Evolutionary conservation across 2,113 vertebrate genomes (phyloP), one percentile per base, ranked within the genome.

Genomic region (Cyanistes caeruleus): DNA sequence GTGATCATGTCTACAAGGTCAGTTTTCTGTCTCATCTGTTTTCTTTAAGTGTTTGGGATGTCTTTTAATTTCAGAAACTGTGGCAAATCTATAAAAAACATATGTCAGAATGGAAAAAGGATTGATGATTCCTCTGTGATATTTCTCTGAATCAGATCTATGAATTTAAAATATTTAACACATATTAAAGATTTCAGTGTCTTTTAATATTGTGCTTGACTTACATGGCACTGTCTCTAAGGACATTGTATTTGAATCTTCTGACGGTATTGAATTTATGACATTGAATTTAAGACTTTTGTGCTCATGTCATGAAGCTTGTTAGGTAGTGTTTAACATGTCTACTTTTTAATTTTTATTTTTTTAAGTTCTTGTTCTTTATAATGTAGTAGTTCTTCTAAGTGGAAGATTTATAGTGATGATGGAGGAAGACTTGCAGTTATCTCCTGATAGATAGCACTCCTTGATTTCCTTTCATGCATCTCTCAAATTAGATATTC

Each of bases 321-420:
- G 94, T 96, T 96, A 96, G 94, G 89, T 97, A 75, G 94, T 91
- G 70, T 95, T 97, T 97, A 97, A 96, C 60, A 62, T 17, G 95
- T 96, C 89, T 91, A 19, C 73, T 94, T 94, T 96, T 81, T 52
- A 7, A 15, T 75, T 82, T 84, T 43, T 69, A 3, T 5, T 84
- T 79, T 92, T 84, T 92, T 72, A 0, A 75, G 60, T 74, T 87
- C 69, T 75, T 92, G 10, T 74, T 91, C 67, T 89, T 91, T 96
- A 64, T 83, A 90, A 37, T 2, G 7, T 49, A 64, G 46, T 53
- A 74, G 48, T 51, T 93, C 41, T 92, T 78, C 49, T 89, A 39
- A 56, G 87, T 67, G 81, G 85, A 91, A 95, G 44, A 90, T 86
- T 90, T 88, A 84, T 52, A 59, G 74, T 33, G 31, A 78, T 33